Percentiles rank a stretch among this genome's conserved stretches.
Conservation (phyloP, 2,113 vertebrate species). For the Candoia aspera region DNA sequence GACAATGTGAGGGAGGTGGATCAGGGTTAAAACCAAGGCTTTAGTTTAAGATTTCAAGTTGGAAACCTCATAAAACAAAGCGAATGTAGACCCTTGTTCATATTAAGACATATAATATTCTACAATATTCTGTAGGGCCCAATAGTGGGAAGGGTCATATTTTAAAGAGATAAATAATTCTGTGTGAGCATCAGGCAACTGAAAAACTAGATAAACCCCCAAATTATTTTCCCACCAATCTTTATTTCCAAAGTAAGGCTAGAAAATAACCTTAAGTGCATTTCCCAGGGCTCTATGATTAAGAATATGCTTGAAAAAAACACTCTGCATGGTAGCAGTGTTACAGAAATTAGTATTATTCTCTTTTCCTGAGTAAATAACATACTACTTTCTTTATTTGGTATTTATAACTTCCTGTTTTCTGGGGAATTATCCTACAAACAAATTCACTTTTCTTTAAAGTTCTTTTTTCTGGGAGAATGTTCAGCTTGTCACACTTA, state of each 20-base stretch:
- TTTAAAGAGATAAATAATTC: background rate
- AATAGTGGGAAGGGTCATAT: background rate
- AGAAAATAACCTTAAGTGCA: too few species aligned
- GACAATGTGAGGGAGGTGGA: background rate
- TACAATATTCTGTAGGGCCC: background rate
- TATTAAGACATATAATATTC: background rate
- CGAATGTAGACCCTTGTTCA: background rate
- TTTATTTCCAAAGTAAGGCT: too few species aligned
- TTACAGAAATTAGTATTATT: background rate
- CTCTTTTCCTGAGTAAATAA: background rate
- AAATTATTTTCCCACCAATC: too few species aligned
- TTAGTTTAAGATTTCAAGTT: background rate
- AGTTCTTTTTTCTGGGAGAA: conserved; percentile 11
- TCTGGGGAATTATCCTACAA: conserved; percentile 12
- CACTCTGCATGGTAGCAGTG: background rate
- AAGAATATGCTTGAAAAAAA: too few species aligned
- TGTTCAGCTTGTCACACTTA: conserved; percentile 49
- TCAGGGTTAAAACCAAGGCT: background rate
- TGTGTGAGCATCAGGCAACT: too few species aligned
- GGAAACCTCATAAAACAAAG: background rate
- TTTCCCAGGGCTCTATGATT: too few species aligned
- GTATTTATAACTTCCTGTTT: background rate
- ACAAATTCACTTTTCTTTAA: conserved; percentile 11
- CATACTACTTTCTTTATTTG: background rate
- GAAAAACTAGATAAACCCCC: too few species aligned